Evolutionary conservation across 1,140 invertebrate species (phyloP).

Genomic region (Calosoma granatense): DNA sequence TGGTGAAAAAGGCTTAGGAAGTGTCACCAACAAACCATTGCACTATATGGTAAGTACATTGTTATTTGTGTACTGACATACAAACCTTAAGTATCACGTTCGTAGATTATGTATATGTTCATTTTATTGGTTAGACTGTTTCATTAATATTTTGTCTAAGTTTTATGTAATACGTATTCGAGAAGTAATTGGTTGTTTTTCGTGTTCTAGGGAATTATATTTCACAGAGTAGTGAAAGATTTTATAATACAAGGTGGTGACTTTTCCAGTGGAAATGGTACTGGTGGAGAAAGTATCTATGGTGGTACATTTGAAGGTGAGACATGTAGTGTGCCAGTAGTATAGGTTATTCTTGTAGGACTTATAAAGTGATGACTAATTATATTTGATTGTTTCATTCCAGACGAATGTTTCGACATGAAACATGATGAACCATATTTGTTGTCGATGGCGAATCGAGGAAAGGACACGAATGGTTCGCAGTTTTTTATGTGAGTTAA

Average conservation of each 20-base stretch:
- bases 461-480: slow-evolving; percentile 94
- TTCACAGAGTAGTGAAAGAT: slow-evolving; percentile 87
- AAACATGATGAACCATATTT: slow-evolving; percentile 81
- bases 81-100: neutral
- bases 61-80: neutral
- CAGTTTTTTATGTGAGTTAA: slow-evolving; percentile 96
- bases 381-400: slow-evolving; percentile 23
- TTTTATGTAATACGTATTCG: too few relatives aligned
- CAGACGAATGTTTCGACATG: slow-evolving; percentile 85
- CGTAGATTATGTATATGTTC: slow-evolving; percentile 5
- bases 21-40: slow-evolving; percentile 57
- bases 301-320: slow-evolving; percentile 78
- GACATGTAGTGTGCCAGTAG: neutral
- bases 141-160: slow-evolving; percentile 9
- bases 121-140: too few relatives aligned
- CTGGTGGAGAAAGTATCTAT: slow-evolving; percentile 85
- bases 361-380: neutral
- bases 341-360: neutral
- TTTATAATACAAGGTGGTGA: slow-evolving; percentile 87
- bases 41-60: slow-evolving; percentile 51
- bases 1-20: slow-evolving; percentile 73
- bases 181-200: too few relatives aligned
- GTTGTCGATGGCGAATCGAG: slow-evolving; percentile 94
- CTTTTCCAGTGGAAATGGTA: slow-evolving; percentile 82
- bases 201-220: slow-evolving; percentile 65